phyloP scores from a whole-genome alignment of 92 coral and sea anemone genomes.

The Epizoanthus fatuus region DNA sequence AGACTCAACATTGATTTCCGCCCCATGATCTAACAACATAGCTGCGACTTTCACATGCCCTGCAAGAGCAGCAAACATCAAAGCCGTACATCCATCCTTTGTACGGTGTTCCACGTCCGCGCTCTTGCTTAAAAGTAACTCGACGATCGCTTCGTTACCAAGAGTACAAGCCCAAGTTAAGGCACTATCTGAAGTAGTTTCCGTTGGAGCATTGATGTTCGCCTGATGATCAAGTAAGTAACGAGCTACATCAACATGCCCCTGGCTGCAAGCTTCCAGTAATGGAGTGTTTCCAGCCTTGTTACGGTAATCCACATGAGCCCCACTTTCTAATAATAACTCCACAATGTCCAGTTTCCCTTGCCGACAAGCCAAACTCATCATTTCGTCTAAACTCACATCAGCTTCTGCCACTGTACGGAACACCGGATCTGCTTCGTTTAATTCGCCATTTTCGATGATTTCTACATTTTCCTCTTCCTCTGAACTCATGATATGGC shows the following conservation, averaged over 20 bases:
- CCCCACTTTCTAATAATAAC: slow-evolving; percentile 97
- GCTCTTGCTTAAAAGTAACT: slow-evolving; percentile 83
- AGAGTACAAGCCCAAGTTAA: slow-evolving; percentile 99
- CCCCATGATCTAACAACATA: slow-evolving; percentile 94
- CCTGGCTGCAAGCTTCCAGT: slow-evolving; percentile 99
- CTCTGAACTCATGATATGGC: slow-evolving; percentile 90
- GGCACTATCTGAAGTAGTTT: slow-evolving; percentile 99
- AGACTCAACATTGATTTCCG: slow-evolving; percentile 99
- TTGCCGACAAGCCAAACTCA: slow-evolving; percentile 99
- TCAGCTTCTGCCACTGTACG: slow-evolving; percentile 98
- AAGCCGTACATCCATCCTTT: slow-evolving; percentile 99
- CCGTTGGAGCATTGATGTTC: slow-evolving; percentile 98
- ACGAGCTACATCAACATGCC: slow-evolving; percentile 97
- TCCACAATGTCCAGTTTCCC: slow-evolving; percentile 99
- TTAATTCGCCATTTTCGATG: slow-evolving; percentile 79
- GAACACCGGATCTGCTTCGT: slow-evolving; percentile 91
- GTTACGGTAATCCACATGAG: slow-evolving; percentile 98
- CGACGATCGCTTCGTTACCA: slow-evolving; percentile 98
- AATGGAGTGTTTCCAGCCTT: slow-evolving; percentile 99
- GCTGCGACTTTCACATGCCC: slow-evolving; percentile 99
- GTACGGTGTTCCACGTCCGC: slow-evolving; percentile 98
- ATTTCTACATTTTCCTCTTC: slow-evolving; percentile 94
- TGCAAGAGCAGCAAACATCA: slow-evolving; percentile 99
- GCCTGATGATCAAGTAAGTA: slow-evolving; percentile 97
- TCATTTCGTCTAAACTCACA: slow-evolving; percentile 99